Conservation (phyloP, 2,797 vertebrate species). For the Pterois miles region DNA sequence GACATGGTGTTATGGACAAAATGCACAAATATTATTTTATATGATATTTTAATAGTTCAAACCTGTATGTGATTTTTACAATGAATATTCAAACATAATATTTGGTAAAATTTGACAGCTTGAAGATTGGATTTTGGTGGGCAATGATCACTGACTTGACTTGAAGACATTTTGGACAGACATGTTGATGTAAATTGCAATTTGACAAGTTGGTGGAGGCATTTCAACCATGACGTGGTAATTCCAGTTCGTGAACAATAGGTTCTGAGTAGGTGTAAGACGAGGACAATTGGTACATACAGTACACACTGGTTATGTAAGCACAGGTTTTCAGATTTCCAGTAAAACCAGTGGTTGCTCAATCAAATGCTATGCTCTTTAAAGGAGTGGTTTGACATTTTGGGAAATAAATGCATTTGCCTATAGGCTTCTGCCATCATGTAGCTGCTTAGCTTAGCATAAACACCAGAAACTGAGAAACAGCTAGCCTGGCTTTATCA, state of each 20-base stretch:
- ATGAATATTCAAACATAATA: too few species aligned
- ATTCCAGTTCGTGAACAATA: not conserved
- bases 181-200: too few species aligned
- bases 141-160: too few species aligned
- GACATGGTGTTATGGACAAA: too few species aligned
- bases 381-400: not conserved
- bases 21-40: too few species aligned
- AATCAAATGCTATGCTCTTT: not conserved
- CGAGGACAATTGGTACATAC: not conserved
- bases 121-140: too few species aligned
- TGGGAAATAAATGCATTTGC: not conserved
- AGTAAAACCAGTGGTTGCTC: slow-evolving; percentile 9
- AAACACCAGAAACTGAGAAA: not conserved
- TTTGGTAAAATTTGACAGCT: too few species aligned
- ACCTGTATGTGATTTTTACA: too few species aligned
- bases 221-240: too few species aligned
- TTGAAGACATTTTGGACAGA: too few species aligned
- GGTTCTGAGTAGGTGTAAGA: not conserved
- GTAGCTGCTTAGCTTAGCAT: not conserved
- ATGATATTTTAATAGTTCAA: too few species aligned
- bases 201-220: too few species aligned
- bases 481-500: not conserved
- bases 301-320: not conserved
- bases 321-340: not conserved
- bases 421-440: not conserved